Conservation (phyloP, 2,888 invertebrate genomes). For the Hypsopygia costalis region DNA sequence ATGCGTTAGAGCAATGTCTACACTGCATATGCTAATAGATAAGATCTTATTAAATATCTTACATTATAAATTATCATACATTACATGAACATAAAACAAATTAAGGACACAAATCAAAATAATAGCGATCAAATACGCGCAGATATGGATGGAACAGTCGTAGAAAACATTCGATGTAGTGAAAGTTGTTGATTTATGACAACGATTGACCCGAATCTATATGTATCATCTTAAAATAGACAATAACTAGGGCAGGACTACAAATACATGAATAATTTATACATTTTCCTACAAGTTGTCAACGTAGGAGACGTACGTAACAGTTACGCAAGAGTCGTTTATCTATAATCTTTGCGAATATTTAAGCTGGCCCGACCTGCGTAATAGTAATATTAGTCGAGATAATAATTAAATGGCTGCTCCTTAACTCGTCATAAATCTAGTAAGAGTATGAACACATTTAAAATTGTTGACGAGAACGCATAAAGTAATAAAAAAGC, state of each 20-base stretch:
- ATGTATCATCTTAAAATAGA: conserved; percentile 2
- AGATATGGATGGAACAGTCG: too few species aligned
- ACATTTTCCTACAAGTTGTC: not conserved
- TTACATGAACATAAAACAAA: too few species aligned
- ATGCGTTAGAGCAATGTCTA: too few species aligned
- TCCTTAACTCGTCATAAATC: conserved; percentile 23
- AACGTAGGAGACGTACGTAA: not conserved
- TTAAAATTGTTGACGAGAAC: too few species aligned
- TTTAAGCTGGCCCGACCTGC: conserved; percentile 7
- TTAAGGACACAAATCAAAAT: too few species aligned
- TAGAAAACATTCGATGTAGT: too few species aligned
- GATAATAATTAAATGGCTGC: conserved; percentile 29
- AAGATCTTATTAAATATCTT: too few species aligned
- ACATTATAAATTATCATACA: too few species aligned
- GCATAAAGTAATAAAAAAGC: too few species aligned
- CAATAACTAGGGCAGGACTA: not conserved
- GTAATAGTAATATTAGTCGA: conserved; percentile 25
- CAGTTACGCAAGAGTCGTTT: conserved; percentile 11
- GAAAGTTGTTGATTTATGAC: conserved; percentile 5
- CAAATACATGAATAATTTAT: conserved; percentile 4
- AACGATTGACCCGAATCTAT: conserved; percentile 5
- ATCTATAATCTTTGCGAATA: conserved; percentile 16
- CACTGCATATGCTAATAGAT: too few species aligned
- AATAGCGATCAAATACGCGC: too few species aligned
- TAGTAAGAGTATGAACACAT: too few species aligned